Percentiles rank a stretch among this genome's conserved stretches.
Evolutionary conservation across 2,113 vertebrate genomes (phyloP).

Genomic region (Asarcornis scutulata): DNA sequence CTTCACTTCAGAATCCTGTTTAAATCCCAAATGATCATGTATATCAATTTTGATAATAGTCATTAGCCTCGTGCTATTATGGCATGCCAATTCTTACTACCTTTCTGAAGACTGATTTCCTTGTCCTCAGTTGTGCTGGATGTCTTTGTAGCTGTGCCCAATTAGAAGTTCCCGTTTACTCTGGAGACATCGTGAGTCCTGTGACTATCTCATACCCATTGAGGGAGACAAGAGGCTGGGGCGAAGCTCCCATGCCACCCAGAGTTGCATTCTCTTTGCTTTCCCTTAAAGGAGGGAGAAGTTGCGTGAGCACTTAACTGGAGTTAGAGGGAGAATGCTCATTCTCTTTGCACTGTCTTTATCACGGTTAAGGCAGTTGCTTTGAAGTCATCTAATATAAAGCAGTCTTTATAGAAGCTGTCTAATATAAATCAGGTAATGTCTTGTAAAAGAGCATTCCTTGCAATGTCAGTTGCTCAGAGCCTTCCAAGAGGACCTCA

Average conservation of each 20-base stretch:
- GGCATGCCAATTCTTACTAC: not conserved
- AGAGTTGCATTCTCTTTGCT: accelerated
- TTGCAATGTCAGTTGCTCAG: not conserved
- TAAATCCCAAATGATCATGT: not conserved
- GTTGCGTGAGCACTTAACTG: too few relatives aligned
- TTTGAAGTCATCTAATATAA: not conserved
- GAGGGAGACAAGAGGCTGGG: not conserved
- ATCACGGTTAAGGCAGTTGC: not conserved
- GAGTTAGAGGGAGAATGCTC: not conserved
- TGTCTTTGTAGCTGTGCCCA: not conserved
- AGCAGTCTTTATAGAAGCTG: not conserved
- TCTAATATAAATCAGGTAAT: not conserved
- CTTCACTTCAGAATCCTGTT: not conserved
- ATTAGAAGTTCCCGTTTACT: not conserved
- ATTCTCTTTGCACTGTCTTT: not conserved
- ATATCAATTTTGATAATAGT: not conserved
- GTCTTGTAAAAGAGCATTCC: not conserved
- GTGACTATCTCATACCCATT: not conserved
- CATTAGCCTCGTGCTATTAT: not conserved
- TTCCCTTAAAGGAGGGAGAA: not conserved
- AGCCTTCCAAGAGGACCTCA: not conserved
- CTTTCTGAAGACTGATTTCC: not conserved
- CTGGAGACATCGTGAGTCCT: not conserved
- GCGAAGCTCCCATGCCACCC: not conserved
- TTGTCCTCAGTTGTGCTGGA: not conserved